These are phyloP conservation scores for Malurus cyaneus DNA, from an alignment of 2,113 vertebrate genomes.

Conservation along the genomic window DNA sequence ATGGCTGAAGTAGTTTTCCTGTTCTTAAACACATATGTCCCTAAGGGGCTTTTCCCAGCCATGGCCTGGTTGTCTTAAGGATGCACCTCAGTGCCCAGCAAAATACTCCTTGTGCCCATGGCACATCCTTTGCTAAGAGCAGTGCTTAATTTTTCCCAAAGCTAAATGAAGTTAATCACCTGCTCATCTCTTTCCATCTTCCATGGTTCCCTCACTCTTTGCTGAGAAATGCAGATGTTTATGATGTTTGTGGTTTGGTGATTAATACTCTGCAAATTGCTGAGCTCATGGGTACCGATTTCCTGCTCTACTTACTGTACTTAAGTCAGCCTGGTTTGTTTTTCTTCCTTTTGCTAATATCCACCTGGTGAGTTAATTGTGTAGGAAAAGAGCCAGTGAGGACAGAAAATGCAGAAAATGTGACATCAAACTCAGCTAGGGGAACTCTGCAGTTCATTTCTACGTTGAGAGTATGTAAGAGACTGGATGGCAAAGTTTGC, in stretches of 20 bases:
- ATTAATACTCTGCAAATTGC: slow-evolving; percentile 41
- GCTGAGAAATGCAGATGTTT: not conserved
- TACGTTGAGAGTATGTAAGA: not conserved
- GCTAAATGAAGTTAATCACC: not conserved
- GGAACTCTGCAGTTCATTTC: not conserved
- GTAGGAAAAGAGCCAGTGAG: not conserved
- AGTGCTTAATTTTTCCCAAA: not conserved
- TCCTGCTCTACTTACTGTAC: slow-evolving; percentile 38
- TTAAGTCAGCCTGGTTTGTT: slow-evolving; percentile 27
- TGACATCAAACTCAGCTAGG: not conserved
- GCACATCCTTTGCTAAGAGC: not conserved
- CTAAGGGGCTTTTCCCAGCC: not conserved
- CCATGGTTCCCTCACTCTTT: not conserved
- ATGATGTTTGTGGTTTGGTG: not conserved
- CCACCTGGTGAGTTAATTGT: slow-evolving; percentile 39
- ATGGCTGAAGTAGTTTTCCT: not conserved
- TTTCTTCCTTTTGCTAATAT: slow-evolving; percentile 44
- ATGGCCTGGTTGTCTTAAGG: not conserved
- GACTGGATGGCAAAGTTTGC: not conserved
- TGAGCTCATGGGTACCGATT: slow-evolving; percentile 17
- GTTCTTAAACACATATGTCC: not conserved
- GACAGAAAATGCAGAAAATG: not conserved
- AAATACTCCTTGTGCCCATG: accelerated
- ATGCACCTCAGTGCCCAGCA: not conserved
- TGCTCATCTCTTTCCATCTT: not conserved